Conservation (phyloP, 2,888 invertebrate species). For the Adineta ricciae region DNA sequence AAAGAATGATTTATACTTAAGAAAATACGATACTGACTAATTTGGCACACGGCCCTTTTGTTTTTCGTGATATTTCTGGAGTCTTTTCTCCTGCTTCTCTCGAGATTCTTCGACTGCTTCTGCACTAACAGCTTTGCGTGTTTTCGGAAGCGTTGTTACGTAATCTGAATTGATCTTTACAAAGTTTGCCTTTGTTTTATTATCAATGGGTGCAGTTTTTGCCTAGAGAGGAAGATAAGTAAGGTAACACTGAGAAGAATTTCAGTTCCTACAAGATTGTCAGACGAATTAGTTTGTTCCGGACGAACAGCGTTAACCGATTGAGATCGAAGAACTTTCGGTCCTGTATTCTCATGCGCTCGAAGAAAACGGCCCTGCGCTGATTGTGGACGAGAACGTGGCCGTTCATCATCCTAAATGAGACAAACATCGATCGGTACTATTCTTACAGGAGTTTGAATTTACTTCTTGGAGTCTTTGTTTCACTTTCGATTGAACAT, state of each 20-base stretch:
- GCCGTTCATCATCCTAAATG: neutral
- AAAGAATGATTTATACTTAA: neutral
- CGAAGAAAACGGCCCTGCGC: constrained; percentile 24
- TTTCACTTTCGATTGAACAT: constrained; percentile 44
- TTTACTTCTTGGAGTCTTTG: constrained; percentile 38
- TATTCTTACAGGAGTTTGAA: constrained; percentile 17
- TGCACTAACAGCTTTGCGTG: constrained; percentile 41
- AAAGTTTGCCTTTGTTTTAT: constrained; percentile 26
- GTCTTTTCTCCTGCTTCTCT: constrained; percentile 42
- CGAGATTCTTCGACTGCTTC: constrained; percentile 43
- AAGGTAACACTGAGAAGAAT: neutral
- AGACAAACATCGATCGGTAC: constrained; percentile 36
- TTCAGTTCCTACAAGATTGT: constrained; percentile 22
- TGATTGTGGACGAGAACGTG: constrained; percentile 32
- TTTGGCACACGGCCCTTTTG: constrained; percentile 43
- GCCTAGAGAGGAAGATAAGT: neutral
- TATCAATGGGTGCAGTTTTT: neutral
- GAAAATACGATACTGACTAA: constrained; percentile 43
- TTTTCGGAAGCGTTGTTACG: constrained; percentile 38
- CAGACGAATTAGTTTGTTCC: constrained; percentile 38
- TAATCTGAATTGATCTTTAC: constrained; percentile 43
- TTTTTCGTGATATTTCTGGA: constrained; percentile 38
- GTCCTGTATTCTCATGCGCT: constrained; percentile 34
- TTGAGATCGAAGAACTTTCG: constrained; percentile 38
- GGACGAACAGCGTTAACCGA: constrained; percentile 36